phyloP scores from a whole-genome alignment of 37 sponge, comb jelly and placozoan species.

The Corticium candelabrum region DNA sequence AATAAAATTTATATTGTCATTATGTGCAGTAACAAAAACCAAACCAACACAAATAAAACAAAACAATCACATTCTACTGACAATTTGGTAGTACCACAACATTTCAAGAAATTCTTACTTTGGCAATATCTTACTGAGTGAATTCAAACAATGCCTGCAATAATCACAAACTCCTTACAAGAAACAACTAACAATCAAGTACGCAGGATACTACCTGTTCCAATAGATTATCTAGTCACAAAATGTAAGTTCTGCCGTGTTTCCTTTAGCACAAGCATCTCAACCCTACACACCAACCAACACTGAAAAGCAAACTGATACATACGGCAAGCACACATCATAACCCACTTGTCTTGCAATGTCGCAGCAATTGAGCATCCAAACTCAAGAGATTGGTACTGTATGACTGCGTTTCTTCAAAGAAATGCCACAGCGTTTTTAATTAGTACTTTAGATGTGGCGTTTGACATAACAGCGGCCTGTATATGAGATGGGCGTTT shows the following conservation, averaged over 20 bases:
- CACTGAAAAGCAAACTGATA: not conserved
- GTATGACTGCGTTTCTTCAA: not conserved
- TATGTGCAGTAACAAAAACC: no score
- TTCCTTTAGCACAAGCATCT: slow-evolving; percentile 47
- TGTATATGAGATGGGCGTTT: no score
- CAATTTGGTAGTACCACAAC: not conserved
- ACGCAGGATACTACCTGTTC: slow-evolving; percentile 62
- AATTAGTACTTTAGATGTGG: no score
- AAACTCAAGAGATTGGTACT: not conserved
- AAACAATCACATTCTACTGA: not conserved
- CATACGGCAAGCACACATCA: not conserved
- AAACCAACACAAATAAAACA: not conserved
- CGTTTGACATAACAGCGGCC: no score
- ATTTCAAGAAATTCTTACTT: slow-evolving; percentile 8
- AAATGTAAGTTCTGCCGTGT: slow-evolving; percentile 45
- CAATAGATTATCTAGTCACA: slow-evolving; percentile 82
- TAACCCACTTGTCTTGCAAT: not conserved
- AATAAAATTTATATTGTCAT: no score
- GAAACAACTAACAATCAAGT: not conserved
- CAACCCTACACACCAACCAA: slow-evolving; percentile 38
- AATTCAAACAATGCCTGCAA: slow-evolving; percentile 34
- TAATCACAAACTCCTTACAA: not conserved
- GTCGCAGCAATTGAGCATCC: not conserved
- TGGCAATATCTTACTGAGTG: slow-evolving; percentile 40
- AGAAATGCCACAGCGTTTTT: no score